These are phyloP conservation scores for Panthera tigris DNA, from an alignment of 2,113 vertebrate genomes.

Conservation along the genomic window DNA sequence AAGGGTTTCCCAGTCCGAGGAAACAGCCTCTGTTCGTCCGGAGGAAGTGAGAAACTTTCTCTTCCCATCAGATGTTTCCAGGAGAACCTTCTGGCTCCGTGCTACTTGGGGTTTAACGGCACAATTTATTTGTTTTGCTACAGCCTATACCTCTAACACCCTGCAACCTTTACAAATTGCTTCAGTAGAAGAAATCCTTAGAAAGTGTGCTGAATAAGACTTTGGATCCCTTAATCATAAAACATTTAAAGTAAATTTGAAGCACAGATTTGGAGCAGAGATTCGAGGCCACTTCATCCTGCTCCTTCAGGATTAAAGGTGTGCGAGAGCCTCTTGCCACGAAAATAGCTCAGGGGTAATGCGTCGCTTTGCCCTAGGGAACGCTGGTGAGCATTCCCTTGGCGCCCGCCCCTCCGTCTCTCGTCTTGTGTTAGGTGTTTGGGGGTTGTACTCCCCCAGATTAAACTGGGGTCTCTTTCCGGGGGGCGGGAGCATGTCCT, in stretches of 20 bases:
- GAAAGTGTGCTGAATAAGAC: conserved; percentile 53
- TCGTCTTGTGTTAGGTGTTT: background rate
- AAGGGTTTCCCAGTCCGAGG: background rate
- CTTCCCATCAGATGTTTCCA: background rate
- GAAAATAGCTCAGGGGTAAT: background rate
- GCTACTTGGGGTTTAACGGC: conserved; percentile 39
- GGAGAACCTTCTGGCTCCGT: background rate
- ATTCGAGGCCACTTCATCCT: conserved; percentile 34
- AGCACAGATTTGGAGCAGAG: conserved; percentile 44
- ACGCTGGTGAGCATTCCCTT: background rate
- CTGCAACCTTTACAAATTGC: conserved; percentile 59
- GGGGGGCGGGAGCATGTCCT: background rate
- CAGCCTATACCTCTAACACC: conserved; percentile 37
- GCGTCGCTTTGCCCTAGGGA: background rate
- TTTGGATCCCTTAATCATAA: conserved; percentile 65
- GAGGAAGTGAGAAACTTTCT: background rate
- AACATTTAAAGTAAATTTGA: conserved; percentile 68
- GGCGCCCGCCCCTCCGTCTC: background rate
- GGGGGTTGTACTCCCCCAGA: background rate
- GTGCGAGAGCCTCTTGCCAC: background rate
- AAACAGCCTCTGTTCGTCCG: background rate
- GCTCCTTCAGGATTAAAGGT: conserved; percentile 48
- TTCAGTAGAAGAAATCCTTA: conserved; percentile 60
- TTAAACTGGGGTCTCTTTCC: conserved; percentile 3
- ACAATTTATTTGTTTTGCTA: conserved; percentile 32